A percentile compares a stretch with the other conserved stretches of the same genome.
Conservation (phyloP, 2,888 invertebrate species). For the Zonitis immaculata region DNA sequence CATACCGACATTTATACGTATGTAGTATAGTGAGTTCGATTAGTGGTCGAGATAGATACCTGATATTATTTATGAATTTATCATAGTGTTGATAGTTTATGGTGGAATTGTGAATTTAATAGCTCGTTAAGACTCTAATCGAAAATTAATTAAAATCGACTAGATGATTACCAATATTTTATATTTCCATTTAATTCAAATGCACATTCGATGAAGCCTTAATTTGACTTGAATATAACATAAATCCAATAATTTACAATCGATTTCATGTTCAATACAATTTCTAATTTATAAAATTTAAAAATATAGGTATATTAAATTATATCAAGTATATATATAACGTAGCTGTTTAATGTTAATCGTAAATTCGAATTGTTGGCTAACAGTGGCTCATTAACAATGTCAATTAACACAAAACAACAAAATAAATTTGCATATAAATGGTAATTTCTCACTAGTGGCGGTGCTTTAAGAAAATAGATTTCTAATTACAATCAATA, state of each 20-base stretch:
- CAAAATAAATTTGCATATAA: background rate
- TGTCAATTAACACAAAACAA: background rate
- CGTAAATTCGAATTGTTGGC: background rate
- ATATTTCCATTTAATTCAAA: background rate
- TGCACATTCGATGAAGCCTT: background rate
- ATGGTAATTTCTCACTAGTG: background rate
- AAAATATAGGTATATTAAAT: too few species aligned
- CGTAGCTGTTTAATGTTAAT: background rate
- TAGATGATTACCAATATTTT: background rate
- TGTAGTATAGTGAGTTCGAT: too few species aligned
- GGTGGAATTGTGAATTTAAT: background rate
- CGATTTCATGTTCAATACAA: too few species aligned
- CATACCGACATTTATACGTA: too few species aligned
- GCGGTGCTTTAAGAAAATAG: background rate
- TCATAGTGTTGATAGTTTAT: slow-evolving; percentile 1
- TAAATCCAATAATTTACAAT: too few species aligned
- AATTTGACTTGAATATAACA: background rate
- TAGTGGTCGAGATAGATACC: background rate
- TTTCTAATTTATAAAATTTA: too few species aligned
- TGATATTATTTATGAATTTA: slow-evolving; percentile 5
- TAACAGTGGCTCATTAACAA: background rate
- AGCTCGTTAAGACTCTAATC: background rate
- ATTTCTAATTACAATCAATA: too few species aligned
- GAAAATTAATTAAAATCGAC: background rate
- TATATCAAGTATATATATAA: too few species aligned